Evolutionary conservation across 1,140 invertebrate genomes (phyloP), one percentile per base, ranked within the genome.

Genomic region (Choristoneura fumiferana): DNA sequence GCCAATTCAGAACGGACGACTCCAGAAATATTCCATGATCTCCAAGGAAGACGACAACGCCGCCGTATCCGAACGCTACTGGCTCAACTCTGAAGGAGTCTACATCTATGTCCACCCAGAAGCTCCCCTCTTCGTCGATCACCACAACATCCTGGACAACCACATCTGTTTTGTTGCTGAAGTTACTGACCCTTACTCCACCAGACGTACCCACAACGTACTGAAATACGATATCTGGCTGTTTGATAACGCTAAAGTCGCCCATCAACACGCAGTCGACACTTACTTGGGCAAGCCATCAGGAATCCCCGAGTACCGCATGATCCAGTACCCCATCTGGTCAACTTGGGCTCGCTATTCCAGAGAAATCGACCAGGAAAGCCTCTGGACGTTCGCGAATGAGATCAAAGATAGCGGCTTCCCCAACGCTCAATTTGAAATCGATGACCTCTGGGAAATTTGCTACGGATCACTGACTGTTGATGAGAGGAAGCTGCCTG

Each of bases 391-490:
- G 8, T 96, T 94, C 78, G 94, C 93, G 0, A 62, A 93, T 53
- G 89, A 94, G 67, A 96, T 97, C 49, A 40, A 91, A 0, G 66
- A 86, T 0, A 73, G 94, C 71, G 92, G 91, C 0, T 96, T 95
- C 67, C 84, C 91, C 0, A 92, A 92, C 70, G 94, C 94, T 62
- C 95, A 96, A 68, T 57, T 97, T 14, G 96, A 97, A 85, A 95
- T 97, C 53, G 96, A 97, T 73, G 96, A 97, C 68, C 92, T 93
- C 14, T 97, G 96, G 95, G 95, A 96, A 72, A 92, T 92, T 29
- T 94, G 95, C 66, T 97, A 97, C 69, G 96, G 96, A 5, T 94
- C 95, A 15, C 87, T 94, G 18, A 88, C 82, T 8, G 95, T 96
- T 73, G 90, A 95, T 65, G 71, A 73, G 8, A 78, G 73, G 0